Conservation (phyloP, 2,888 invertebrate species). For the Agonum fuliginosum region DNA sequence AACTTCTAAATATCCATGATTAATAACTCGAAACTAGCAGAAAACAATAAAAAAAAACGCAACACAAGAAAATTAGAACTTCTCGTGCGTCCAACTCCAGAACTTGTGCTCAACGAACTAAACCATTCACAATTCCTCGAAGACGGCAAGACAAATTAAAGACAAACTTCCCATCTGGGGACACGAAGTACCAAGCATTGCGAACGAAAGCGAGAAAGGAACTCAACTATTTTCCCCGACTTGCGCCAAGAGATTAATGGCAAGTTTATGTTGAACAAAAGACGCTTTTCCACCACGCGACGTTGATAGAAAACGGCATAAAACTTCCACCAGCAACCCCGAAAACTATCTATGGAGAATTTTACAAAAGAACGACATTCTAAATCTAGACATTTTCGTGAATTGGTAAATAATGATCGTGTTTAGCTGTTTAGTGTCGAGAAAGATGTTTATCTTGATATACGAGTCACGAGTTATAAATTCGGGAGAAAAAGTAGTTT, state of each 20-base stretch:
- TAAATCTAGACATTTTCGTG: too few species aligned
- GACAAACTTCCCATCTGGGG: conserved; percentile 24
- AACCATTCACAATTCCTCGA: conserved; percentile 13
- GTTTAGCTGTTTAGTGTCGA: neutral
- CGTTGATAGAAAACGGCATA: conserved; percentile 46
- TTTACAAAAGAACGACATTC: neutral
- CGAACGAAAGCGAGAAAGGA: conserved; percentile 5
- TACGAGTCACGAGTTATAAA: too few species aligned
- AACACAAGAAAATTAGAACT: conserved; percentile 3
- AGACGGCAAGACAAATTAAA: conserved; percentile 32
- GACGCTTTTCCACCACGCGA: conserved; percentile 19
- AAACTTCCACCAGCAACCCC: neutral
- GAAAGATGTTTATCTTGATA: neutral
- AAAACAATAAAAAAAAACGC: neutral
- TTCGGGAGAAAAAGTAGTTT: too few species aligned
- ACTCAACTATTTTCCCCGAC: conserved; percentile 27
- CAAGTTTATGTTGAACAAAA: conserved; percentile 52
- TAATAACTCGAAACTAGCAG: too few species aligned
- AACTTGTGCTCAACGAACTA: conserved; percentile 4
- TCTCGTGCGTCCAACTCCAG: neutral
- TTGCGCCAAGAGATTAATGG: conserved; percentile 42
- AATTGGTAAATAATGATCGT: neutral
- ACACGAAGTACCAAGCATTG: neutral
- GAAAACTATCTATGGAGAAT: neutral
- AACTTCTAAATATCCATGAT: neutral